phyloP scores from a whole-genome alignment of 2,113 vertebrate species.

The Chauna torquata region DNA sequence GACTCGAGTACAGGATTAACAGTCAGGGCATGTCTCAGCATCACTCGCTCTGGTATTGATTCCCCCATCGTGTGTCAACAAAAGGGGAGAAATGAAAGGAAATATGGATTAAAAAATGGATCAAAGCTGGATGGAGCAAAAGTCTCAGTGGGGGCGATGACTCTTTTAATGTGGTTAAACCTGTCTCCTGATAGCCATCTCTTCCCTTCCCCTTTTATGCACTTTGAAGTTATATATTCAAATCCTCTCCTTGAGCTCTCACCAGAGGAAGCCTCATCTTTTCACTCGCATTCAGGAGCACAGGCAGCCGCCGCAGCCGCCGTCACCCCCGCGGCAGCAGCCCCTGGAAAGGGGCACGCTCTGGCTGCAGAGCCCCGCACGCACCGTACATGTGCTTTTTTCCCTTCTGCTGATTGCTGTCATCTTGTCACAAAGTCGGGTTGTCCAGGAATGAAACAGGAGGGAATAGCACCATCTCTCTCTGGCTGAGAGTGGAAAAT shows the following conservation, averaged over 20 bases:
- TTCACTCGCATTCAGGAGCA: neutral
- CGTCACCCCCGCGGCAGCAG: fast-evolving
- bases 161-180: slow-evolving; percentile 52
- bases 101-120: slow-evolving; percentile 69
- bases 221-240: slow-evolving; percentile 43
- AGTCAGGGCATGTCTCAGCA: slow-evolving; percentile 28
- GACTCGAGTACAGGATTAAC: neutral
- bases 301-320: neutral
- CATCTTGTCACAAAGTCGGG: neutral
- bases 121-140: slow-evolving; percentile 47
- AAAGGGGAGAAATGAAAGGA: slow-evolving; percentile 65
- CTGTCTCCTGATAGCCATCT: slow-evolving; percentile 43
- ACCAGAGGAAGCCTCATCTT: neutral
- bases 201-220: slow-evolving; percentile 20
- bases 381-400: neutral
- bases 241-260: neutral
- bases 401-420: neutral
- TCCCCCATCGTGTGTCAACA: neutral
- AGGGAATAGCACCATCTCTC: neutral
- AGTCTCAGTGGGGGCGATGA: slow-evolving; percentile 22
- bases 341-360: neutral
- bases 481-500: neutral
- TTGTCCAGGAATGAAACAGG: neutral
- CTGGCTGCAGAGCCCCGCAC: fast-evolving
- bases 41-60: slow-evolving; percentile 17